Evolutionary conservation across 2,113 vertebrate species (phyloP), one percentile per base, ranked within the genome.

Genomic region (Phylloscopus trochiloides): DNA sequence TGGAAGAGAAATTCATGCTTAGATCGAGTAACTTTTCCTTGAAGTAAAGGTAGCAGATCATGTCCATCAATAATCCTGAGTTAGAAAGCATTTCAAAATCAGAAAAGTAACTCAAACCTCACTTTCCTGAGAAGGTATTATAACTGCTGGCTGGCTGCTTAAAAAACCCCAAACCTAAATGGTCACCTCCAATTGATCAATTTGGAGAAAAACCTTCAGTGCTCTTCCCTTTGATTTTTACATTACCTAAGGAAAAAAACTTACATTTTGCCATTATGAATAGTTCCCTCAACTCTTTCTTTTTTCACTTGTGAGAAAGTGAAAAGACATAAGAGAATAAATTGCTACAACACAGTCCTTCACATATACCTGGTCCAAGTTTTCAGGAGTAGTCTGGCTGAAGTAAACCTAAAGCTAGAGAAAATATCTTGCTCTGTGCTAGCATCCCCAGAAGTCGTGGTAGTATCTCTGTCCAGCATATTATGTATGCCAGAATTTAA

Each of bases 1-100:
- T 99, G 99, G 97, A 99, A 99, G 59, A 99, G 97, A 20, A 99
- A 99, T 89, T 99, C 98, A 19, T 99, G 99, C 3, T 97, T 92
- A 0, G 99, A 99, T 28, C 7, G 93, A 14, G 90, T 90, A 48
- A 67, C 92, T 40, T 38, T 83, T 29, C 98, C 97, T 95, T 95
- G 98, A 34, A 99, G 96, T 95, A 99, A 92, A 13, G 98, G 98
- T 98, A 99, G 97, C 67, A 99, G 97, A 96, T 99, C 98, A 22
- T 73, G 98, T 5, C 99, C 99, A 28, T 99, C 99, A 31, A 99
- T 98, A 93, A 98, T 36, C 97, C 97, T 98, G 92, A 31, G 43
- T n/a, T 72, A 86, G 14, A 90, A 78, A 93, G 3, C 11, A 70
- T 93, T 48, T 22, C 7, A 84, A 77, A 70, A n/a, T 96, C 71